These are phyloP conservation scores for Cyanoderma ruficeps DNA, from an alignment of 2,113 vertebrate species.

Conservation along the genomic window DNA sequence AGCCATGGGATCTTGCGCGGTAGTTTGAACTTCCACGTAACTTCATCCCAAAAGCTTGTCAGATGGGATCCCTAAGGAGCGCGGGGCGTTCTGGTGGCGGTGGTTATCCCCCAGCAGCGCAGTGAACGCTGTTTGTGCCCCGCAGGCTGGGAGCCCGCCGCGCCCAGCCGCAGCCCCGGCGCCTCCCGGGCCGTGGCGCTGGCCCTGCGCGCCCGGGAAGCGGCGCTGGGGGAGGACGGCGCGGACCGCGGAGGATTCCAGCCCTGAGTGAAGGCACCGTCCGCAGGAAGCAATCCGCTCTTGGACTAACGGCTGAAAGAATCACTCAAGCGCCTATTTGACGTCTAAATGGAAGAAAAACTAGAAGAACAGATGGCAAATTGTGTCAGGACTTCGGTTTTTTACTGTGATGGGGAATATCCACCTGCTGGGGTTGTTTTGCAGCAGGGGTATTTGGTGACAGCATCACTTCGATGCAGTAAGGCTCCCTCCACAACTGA, in stretches of 20 bases:
- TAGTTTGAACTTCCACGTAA: background rate
- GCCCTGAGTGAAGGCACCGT: accelerated
- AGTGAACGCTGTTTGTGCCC: accelerated
- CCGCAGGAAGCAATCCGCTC: background rate
- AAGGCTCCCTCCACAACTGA: background rate
- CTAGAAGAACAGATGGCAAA: background rate
- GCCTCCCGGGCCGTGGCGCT: background rate
- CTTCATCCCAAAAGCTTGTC: accelerated
- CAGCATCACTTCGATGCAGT: accelerated
- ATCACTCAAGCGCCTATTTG: background rate
- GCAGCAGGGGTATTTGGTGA: background rate
- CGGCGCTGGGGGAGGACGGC: background rate
- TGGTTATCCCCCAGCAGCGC: accelerated
- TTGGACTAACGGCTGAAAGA: background rate
- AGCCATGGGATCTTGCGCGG: accelerated
- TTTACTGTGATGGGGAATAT: background rate
- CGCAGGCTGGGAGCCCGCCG: background rate
- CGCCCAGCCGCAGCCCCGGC: background rate
- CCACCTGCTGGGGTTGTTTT: accelerated
- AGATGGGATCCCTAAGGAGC: accelerated
- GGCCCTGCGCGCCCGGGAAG: conserved; percentile 32
- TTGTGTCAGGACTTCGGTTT: background rate
- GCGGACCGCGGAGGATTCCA: accelerated
- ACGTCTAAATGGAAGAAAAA: background rate
- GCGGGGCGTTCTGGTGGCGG: accelerated